phyloP scores from a whole-genome alignment of 2,113 vertebrate species.

The Pygoscelis antarcticus region DNA sequence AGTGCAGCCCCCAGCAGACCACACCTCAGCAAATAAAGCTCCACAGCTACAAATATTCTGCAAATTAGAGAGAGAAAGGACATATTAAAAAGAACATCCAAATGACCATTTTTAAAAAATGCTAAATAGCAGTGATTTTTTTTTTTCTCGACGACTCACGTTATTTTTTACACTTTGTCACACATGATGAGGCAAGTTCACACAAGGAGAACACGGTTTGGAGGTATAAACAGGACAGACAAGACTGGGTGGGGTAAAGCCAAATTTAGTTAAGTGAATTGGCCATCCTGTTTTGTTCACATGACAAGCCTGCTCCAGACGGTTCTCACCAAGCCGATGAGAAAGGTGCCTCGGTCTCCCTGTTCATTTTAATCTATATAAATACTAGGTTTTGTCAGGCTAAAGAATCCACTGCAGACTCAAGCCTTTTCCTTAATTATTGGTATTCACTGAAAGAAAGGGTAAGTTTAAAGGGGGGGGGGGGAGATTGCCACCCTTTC shows the following conservation, averaged over 20 bases:
- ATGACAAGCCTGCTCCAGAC: not conserved
- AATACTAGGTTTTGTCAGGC: slow-evolving; percentile 15
- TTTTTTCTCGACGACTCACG: accelerated
- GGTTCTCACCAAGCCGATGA: not conserved
- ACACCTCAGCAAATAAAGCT: not conserved
- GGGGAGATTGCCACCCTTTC: slow-evolving; percentile 60
- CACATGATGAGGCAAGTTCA: not conserved
- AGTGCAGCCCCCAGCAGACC: not conserved
- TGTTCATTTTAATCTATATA: not conserved
- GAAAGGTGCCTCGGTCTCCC: not conserved
- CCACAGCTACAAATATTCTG: not conserved
- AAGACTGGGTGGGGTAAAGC: slow-evolving; percentile 25
- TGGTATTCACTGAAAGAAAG: slow-evolving; percentile 70
- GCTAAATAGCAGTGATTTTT: not conserved
- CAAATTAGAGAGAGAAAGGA: not conserved
- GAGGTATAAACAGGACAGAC: slow-evolving; percentile 51
- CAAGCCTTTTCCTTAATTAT: slow-evolving; percentile 59
- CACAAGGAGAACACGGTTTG: not conserved
- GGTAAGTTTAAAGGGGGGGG: not conserved
- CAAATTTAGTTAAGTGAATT: slow-evolving; percentile 22
- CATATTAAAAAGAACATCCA: not conserved
- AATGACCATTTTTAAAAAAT: not conserved
- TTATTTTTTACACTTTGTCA: not conserved
- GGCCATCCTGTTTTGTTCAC: not conserved
- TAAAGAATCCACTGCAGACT: slow-evolving; percentile 40